These are phyloP conservation scores for Lytechinus pictus DNA, from an alignment of 35 echinoderm and acorn worm species.

Conservation along the genomic window DNA sequence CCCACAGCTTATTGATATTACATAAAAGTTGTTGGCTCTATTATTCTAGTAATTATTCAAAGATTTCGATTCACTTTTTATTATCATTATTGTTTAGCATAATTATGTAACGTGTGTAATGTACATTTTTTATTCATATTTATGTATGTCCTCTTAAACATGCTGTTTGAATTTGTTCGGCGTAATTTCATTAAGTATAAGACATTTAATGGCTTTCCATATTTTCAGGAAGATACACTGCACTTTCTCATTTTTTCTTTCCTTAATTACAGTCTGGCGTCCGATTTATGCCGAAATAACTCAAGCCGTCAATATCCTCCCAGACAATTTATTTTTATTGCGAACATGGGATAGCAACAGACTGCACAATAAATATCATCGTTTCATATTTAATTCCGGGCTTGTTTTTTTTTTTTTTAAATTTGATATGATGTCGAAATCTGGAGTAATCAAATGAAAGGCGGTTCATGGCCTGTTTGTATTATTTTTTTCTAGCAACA, in stretches of 20 bases:
- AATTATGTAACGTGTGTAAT: no score
- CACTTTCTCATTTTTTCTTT: background rate
- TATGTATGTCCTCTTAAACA: background rate
- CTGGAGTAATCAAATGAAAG: background rate
- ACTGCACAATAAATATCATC: background rate
- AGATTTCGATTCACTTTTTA: no score
- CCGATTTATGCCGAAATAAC: constrained; percentile 17
- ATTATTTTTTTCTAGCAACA: background rate
- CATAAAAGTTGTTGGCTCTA: no score
- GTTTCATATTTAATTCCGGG: background rate
- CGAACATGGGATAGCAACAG: background rate
- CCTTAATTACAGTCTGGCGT: background rate
- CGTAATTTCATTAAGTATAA: background rate
- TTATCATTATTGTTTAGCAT: no score
- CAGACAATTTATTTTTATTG: constrained; percentile 6
- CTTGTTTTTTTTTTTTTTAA: background rate
- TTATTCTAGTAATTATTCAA: no score
- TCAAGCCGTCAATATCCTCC: background rate
- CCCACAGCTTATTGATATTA: no score
- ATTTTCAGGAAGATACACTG: background rate
- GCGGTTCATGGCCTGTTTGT: background rate
- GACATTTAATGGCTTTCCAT: background rate
- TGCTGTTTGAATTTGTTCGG: background rate
- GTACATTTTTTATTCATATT: background rate
- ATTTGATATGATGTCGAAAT: background rate